Base-by-base conservation (phyloP, 2,888 invertebrate species). In the Pseudanteris insignis region DNA sequence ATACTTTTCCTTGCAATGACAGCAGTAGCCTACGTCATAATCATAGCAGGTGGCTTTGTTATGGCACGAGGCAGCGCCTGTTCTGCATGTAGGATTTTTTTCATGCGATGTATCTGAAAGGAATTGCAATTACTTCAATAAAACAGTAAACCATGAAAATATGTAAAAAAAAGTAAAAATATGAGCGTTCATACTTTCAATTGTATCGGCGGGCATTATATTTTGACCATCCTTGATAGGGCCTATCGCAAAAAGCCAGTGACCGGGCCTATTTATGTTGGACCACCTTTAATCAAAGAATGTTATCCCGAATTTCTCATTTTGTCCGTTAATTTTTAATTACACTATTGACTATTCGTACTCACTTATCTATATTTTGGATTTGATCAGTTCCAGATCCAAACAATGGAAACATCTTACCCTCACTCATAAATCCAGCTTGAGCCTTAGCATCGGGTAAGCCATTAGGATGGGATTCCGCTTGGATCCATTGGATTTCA, bases 341-440 rank as follows among this genome's bases (percentile, higher is more conserved):
- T n/a, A n/a, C n/a, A n/a, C n/a, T n/a, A n/a, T n/a, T n/a, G n/a
- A n/a, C n/a, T n/a, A n/a, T n/a, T n/a, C n/a, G 18, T 6, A 74
- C 81, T 77, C 83, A 93, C 93, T 86, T 89, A 81, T 89, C 86
- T 63, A 94, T 84, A 77, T 90, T 89, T 68, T 86, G 84, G 64
- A 92, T 89, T 81, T 91, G 91, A 76, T 94, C 92, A n/a, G 91
- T 92, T 30, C 96, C 97, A 8, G 96, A 96, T 46, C 93, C 93
- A 57, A 89, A 88, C 11, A 97, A 83, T 1, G 86, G 85, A 71
- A 86, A 88, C 47, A 87, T 82, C 53, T 89, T 85, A 28, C 92
- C 92, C 75, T 94, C 92, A 61, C 90, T 90, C 63, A 94, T 88
- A 69, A 98, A 90, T 1, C 96, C 97, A 41, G 91, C 94, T 81